phyloP scores from a whole-genome alignment of 2,888 invertebrate genomes.

The Hirtodrosophila trivittata region DNA sequence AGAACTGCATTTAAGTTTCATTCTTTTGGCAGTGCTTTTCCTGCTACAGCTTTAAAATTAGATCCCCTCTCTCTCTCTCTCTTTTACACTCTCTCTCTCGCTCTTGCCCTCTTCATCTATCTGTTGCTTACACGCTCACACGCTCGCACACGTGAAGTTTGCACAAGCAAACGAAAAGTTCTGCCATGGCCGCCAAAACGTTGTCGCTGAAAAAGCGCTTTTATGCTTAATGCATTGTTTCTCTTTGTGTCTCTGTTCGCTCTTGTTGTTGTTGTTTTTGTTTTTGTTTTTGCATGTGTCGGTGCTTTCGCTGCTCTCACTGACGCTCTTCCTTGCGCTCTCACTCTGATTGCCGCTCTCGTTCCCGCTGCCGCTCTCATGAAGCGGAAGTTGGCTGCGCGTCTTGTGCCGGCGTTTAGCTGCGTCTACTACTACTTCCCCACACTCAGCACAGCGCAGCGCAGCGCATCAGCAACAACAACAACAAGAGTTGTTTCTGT shows the following conservation, averaged over 20 bases:
- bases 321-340: no score
- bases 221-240: slow-evolving; percentile 50
- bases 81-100: no score
- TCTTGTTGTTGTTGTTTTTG: no score
- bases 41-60: slow-evolving; percentile 55
- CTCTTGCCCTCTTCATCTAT: no score
- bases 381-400: slow-evolving; percentile 61
- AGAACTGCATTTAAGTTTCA: slow-evolving; percentile 66
- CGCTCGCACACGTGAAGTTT: slow-evolving; percentile 33
- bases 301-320: slow-evolving; percentile 40
- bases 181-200: slow-evolving; percentile 45
- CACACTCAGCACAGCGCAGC: no score
- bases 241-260: slow-evolving; percentile 5
- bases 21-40: slow-evolving; percentile 56
- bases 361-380: slow-evolving; percentile 4
- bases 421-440: slow-evolving; percentile 42
- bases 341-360: background rate
- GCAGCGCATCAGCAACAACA: background rate
- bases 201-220: slow-evolving; percentile 57
- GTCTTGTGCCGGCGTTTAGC: slow-evolving; percentile 48
- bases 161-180: slow-evolving; percentile 45
- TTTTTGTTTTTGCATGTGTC: slow-evolving; percentile 38
- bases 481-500: slow-evolving; percentile 35
- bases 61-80: slow-evolving; percentile 40
- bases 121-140: slow-evolving; percentile 32